These are phyloP conservation scores for Emydoidea blandingii DNA, from an alignment of 2,797 vertebrate species.

Conservation along the genomic window DNA sequence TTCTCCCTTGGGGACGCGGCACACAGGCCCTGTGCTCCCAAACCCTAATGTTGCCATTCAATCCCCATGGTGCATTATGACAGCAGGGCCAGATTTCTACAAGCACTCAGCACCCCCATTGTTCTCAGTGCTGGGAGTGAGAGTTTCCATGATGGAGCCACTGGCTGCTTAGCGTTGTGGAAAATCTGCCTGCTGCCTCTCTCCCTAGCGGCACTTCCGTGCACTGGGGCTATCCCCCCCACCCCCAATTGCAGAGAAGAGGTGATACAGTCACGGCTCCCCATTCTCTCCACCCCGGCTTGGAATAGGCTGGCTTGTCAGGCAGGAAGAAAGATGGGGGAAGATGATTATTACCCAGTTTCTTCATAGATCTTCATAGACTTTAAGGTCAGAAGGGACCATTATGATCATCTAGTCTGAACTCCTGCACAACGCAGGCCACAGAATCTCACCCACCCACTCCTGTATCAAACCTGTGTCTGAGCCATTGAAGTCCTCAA, in stretches of 20 bases:
- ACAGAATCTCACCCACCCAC: no score
- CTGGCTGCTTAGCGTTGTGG: not conserved
- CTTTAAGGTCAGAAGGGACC: no score
- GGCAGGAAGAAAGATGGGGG: no score
- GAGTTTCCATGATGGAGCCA: not conserved
- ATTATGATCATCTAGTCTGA: no score
- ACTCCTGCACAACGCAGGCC: no score
- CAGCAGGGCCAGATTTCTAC: not conserved
- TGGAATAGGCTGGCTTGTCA: not conserved
- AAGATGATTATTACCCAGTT: not conserved
- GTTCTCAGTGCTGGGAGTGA: not conserved
- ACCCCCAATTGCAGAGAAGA: not conserved
- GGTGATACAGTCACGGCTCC: not conserved
- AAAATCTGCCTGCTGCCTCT: not conserved
- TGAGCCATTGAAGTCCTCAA: no score
- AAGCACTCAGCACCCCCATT: not conserved
- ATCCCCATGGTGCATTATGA: not conserved
- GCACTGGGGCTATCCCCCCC: no score
- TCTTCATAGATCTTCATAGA: no score
- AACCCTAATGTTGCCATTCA: not conserved
- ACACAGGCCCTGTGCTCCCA: not conserved
- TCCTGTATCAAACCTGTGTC: no score
- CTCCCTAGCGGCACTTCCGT: not conserved
- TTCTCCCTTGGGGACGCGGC: not conserved
- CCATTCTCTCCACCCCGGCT: fast-evolving